Evolutionary conservation across 1,140 invertebrate species (phyloP).

Genomic region (Atta cephalotes): DNA sequence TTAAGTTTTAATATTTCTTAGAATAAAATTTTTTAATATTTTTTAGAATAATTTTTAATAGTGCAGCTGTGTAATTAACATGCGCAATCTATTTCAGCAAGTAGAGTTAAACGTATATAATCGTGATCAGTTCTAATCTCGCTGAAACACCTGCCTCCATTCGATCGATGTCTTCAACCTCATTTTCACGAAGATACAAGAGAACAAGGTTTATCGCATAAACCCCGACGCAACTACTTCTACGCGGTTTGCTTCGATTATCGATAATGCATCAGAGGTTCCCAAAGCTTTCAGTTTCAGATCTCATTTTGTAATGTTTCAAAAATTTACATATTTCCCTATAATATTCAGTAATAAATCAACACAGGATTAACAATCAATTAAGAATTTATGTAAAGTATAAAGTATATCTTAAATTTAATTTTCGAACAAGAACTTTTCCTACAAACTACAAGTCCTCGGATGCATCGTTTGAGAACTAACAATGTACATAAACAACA

Average conservation of each 20-base stretch:
- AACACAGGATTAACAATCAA: constrained; percentile 2
- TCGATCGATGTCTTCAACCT: constrained; percentile 51
- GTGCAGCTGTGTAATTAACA: background rate
- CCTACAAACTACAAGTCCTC: background rate
- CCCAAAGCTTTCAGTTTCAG: constrained; percentile 20
- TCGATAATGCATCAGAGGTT: constrained; percentile 27
- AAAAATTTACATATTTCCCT: background rate
- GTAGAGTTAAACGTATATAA: constrained; percentile 28
- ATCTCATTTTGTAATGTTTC: constrained; percentile 26
- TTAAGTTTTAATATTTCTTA: background rate
- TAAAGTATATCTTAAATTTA: background rate
- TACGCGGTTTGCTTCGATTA: constrained; percentile 35
- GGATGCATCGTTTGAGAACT: constrained; percentile 13
- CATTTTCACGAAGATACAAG: constrained; percentile 40
- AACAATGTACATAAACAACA: constrained; percentile 24
- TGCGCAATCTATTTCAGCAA: background rate
- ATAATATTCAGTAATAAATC: background rate
- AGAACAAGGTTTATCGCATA: constrained; percentile 31
- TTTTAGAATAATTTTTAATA: background rate
- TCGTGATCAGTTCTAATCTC: constrained; percentile 41
- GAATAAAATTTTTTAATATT: background rate
- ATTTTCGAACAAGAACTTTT: constrained; percentile 1
- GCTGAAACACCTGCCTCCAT: constrained; percentile 43
- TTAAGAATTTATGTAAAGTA: background rate
- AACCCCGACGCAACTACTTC: constrained; percentile 30